phyloP scores from a whole-genome alignment of 2,888 invertebrate genomes.

The Netelia inedita region DNA sequence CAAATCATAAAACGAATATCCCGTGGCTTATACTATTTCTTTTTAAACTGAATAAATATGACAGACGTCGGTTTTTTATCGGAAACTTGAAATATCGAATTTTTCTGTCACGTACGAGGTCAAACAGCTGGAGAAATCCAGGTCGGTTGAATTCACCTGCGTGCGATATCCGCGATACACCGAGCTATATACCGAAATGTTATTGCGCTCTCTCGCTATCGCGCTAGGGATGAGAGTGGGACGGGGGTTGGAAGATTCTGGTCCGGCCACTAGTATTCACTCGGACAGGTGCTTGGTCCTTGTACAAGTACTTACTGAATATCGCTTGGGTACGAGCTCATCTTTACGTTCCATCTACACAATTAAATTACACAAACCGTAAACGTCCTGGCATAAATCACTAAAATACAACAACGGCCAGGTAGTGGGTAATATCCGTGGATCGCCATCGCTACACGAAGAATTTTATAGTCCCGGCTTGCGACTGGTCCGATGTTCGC shows the following conservation, averaged over 20 bases:
- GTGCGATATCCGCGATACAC: conserved; percentile 49
- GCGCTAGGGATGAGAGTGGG: background rate
- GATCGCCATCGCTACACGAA: conserved; percentile 25
- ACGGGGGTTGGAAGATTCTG: conserved; percentile 15
- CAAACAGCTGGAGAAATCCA: conserved; percentile 54
- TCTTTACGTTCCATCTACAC: conserved; percentile 77
- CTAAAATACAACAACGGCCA: conserved; percentile 49
- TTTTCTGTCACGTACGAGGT: conserved; percentile 21
- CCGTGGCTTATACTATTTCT: too few species aligned
- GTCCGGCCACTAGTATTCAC: background rate
- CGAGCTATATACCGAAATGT: conserved; percentile 27
- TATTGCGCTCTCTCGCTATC: conserved; percentile 48
- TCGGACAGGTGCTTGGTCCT: conserved; percentile 40
- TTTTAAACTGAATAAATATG: too few species aligned
- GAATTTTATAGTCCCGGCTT: conserved; percentile 57
- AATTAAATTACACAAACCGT: conserved; percentile 80
- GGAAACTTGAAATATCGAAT: background rate
- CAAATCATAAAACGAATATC: too few species aligned
- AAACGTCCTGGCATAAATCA: conserved; percentile 78
- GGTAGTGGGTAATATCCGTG: conserved; percentile 48
- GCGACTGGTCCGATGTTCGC: conserved; percentile 48
- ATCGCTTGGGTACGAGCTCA: conserved; percentile 62
- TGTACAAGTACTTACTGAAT: conserved; percentile 7
- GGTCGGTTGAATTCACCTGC: conserved; percentile 25
- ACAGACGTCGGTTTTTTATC: too few species aligned